Evolutionary conservation across 2,113 vertebrate species (phyloP), one percentile per base, ranked within the genome.

Genomic region (Chascanopsetta lugubris): DNA sequence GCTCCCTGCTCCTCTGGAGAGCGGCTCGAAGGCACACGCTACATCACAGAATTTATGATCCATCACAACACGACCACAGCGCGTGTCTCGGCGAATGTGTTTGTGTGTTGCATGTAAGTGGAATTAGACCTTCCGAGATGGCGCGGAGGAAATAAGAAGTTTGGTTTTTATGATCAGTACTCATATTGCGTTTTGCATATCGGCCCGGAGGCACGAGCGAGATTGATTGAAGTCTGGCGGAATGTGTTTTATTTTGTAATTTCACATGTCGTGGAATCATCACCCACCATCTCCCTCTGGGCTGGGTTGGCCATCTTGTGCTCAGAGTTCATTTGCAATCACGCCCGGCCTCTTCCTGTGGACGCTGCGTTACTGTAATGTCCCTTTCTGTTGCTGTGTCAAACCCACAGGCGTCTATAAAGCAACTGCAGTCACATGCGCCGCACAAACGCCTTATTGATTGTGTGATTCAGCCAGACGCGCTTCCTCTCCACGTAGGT

Each of bases 41-140:
- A 67, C 74, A 81, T 75, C 69, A 72, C 30, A 74, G 68, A 54
- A 78, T 80, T 86, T 82, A 70, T 77, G 75, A 77, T 79, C 79
- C 70, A 71, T 76, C 55, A 73, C 32, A 51, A 38, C 9, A 47
- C 69, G 32, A 59, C 34, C 60, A 25, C 15, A 57, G 47, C 30
- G 54, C 22, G 32, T 38, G 38, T 57, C 55, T 58, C 46, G 49
- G 73, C 61, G 47, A 57, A 77, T 69, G 38, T 49, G 25, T 72
- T 63, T 50, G 25, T 69, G 68, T 49, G 80, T 61, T 70, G 26
- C 54, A 55, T 71, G 72, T 26, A 60, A 69, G 57, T n/a, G 55
- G 50, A 63, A 77, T 25, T 45, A 56, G 22, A 79, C 34, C 63
- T 46, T 24, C 21, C 42, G 21, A 49, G 65, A 72, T 40, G 12